phyloP scores from a whole-genome alignment of 2,797 vertebrate species.

The Notolabrus celidotus region DNA sequence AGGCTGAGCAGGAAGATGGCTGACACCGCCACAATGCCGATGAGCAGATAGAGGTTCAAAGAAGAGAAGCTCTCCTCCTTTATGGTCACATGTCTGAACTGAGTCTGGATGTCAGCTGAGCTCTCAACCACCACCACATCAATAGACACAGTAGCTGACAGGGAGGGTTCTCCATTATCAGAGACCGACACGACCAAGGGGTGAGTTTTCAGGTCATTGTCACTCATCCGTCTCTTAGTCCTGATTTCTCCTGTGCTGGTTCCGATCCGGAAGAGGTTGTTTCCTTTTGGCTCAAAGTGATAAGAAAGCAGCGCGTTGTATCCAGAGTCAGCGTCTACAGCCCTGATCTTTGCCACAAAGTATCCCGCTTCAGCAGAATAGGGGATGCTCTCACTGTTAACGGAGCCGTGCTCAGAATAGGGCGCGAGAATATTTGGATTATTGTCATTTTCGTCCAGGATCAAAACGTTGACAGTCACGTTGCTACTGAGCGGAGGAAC shows the following conservation, averaged over 20 bases:
- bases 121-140: conserved; percentile 88
- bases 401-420: conserved; percentile 82
- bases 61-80: conserved; percentile 79
- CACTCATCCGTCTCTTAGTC: conserved; percentile 89
- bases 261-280: conserved; percentile 87
- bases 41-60: conserved; percentile 90
- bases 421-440: conserved; percentile 88
- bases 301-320: conserved; percentile 92
- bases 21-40: conserved; percentile 87
- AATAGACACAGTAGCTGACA: conserved; percentile 88
- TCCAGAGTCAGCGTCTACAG: conserved; percentile 90
- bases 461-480: conserved; percentile 86
- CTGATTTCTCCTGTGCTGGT: conserved; percentile 90
- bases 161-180: conserved; percentile 89
- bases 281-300: conserved; percentile 84
- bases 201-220: conserved; percentile 84
- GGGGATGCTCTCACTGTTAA: conserved; percentile 87
- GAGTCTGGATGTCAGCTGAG: conserved; percentile 85
- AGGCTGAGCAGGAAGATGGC: conserved; percentile 90
- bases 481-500: conserved; percentile 87
- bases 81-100: conserved; percentile 81
- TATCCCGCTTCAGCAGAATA: conserved; percentile 87
- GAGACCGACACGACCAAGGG: conserved; percentile 87
- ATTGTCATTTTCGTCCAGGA: conserved; percentile 90
- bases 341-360: conserved; percentile 92